These are phyloP conservation scores for Andrena hattorfiana DNA, from an alignment of 2,888 invertebrate species.

Conservation along the genomic window DNA sequence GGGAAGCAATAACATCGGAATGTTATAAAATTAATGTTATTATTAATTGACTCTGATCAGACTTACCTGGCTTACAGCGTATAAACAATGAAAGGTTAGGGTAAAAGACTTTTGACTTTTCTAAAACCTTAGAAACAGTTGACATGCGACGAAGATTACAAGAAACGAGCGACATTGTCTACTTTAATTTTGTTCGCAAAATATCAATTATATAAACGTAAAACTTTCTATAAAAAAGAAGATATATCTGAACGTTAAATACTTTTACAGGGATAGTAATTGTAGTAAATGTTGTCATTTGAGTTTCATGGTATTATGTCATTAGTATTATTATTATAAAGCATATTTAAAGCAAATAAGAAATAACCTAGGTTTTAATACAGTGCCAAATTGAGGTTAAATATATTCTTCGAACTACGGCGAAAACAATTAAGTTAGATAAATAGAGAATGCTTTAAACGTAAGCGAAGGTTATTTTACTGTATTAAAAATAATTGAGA, in stretches of 20 bases:
- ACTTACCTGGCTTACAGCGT: constrained; percentile 77
- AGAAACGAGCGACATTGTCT: constrained; percentile 65
- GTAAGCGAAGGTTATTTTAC: neutral
- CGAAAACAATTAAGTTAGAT: neutral
- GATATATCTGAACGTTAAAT: neutral
- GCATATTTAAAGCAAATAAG: neutral
- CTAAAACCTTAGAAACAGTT: constrained; percentile 65
- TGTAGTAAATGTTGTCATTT: neutral
- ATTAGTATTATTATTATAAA: neutral
- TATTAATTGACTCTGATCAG: neutral
- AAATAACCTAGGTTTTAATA: constrained; percentile 6
- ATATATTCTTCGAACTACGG: neutral
- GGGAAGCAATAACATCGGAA: neutral
- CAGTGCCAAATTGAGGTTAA: constrained; percentile 16
- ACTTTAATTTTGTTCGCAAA: constrained; percentile 18
- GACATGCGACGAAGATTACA: constrained; percentile 59
- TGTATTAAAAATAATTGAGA: neutral
- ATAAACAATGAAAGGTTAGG: constrained; percentile 64
- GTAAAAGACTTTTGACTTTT: constrained; percentile 58
- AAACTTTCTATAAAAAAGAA: constrained; percentile 1
- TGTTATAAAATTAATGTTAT: neutral
- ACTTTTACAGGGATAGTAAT: neutral
- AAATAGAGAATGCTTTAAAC: neutral
- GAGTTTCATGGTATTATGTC: neutral
- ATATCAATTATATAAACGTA: neutral